Evolutionary conservation across 2,113 vertebrate species (phyloP).

Genomic region (Sceloporus undulatus): DNA sequence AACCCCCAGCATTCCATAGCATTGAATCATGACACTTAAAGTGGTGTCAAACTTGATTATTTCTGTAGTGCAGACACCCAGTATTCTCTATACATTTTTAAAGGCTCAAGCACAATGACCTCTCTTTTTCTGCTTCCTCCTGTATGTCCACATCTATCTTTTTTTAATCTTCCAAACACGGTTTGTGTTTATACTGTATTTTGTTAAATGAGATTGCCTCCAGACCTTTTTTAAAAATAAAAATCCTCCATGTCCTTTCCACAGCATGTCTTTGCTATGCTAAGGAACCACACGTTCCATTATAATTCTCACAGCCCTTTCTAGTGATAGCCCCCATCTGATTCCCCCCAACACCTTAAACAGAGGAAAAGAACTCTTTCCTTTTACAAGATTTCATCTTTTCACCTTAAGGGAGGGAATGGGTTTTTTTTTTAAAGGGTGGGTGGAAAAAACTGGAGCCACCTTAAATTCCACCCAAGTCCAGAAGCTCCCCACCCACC

Average conservation of each 20-base stretch:
- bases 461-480: slow-evolving; percentile 58
- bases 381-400: neutral
- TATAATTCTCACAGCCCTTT: neutral
- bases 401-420: slow-evolving; percentile 2
- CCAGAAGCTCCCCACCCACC: slow-evolving; percentile 44
- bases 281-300: neutral
- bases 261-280: neutral
- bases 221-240: neutral
- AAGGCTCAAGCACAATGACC: neutral
- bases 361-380: neutral
- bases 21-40: no score
- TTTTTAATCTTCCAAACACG: neutral
- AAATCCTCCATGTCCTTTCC: neutral
- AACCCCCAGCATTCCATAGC: no score
- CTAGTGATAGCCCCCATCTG: neutral
- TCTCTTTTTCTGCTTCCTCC: neutral
- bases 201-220: neutral
- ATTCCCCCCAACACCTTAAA: neutral
- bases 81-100: neutral
- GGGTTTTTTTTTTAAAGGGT: neutral
- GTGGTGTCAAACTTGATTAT: no score
- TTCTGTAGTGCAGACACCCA: no score
- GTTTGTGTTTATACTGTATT: neutral
- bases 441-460: slow-evolving; percentile 41
- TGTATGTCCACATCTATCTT: neutral